phyloP scores from a whole-genome alignment of 2,888 invertebrate genomes.

The Nephrotoma flavescens region DNA sequence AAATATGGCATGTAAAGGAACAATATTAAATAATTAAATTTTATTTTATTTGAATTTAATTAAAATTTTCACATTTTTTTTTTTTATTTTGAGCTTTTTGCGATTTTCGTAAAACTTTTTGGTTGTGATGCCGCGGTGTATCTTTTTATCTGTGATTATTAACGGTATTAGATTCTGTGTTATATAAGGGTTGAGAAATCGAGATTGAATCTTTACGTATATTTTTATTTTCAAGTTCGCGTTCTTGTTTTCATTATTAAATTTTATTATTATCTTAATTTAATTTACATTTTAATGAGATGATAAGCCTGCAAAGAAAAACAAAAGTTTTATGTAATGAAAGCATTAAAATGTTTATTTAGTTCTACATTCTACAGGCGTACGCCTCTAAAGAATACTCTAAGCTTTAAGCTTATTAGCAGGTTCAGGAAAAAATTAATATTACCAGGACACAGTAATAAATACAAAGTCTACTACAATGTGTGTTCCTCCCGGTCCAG shows the following conservation, averaged over 20 bases:
- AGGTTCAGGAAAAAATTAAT: no score
- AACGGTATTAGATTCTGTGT: not conserved
- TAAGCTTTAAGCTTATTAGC: no score
- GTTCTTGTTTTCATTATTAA: not conserved
- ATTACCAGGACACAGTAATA: no score
- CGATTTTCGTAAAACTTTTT: not conserved
- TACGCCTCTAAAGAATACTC: no score
- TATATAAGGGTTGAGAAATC: not conserved
- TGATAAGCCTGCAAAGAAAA: not conserved
- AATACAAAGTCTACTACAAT: no score
- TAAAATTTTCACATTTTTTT: not conserved
- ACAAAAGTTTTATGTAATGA: not conserved
- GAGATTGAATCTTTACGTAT: not conserved
- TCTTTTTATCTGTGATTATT: not conserved
- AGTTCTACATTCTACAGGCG: no score
- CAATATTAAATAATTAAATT: not conserved
- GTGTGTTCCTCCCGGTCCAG: no score
- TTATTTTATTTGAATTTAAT: not conserved
- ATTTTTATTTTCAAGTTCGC: not conserved
- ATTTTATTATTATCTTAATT: not conserved
- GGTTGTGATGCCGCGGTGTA: not conserved
- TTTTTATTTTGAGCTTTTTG: not conserved
- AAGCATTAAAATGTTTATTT: not conserved
- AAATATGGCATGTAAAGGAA: not conserved
- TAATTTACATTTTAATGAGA: not conserved